phyloP scores from a whole-genome alignment of 2,888 invertebrate species.

The Acrobeloides nanus region DNA sequence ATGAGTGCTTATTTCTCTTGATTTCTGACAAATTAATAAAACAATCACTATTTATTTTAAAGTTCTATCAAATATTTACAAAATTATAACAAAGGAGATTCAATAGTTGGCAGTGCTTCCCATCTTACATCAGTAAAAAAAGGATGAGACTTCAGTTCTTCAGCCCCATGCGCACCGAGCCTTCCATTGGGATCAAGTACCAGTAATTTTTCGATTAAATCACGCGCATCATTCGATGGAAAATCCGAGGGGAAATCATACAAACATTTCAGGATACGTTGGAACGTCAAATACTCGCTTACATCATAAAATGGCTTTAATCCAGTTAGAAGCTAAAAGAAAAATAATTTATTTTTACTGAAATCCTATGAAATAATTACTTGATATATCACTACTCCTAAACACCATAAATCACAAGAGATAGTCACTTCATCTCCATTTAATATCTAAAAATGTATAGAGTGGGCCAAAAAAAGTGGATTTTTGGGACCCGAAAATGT shows the following conservation, averaged over 20 bases:
- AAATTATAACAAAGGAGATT: too few species aligned
- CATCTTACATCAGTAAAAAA: too few species aligned
- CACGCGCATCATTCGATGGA: constrained; percentile 70
- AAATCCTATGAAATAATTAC: too few species aligned
- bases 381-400: constrained; percentile 22
- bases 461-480: too few species aligned
- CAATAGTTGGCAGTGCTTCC: too few species aligned
- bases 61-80: too few species aligned
- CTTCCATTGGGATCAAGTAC: constrained; percentile 73
- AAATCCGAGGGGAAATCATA: constrained; percentile 89
- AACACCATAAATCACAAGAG: constrained; percentile 38
- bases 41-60: too few species aligned
- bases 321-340: constrained; percentile 32
- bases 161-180: constrained; percentile 66
- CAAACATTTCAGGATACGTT: constrained; percentile 81
- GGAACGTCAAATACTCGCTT: constrained; percentile 90
- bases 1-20: too few species aligned
- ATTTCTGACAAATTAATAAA: too few species aligned
- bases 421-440: constrained; percentile 4
- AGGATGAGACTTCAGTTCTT: too few species aligned
- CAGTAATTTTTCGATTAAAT: constrained; percentile 77
- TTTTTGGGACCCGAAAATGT: too few species aligned
- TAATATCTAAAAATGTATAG: constrained; percentile 14
- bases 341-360: constrained; percentile 12
- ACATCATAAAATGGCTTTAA: constrained; percentile 36